Base-by-base conservation (phyloP, 1,140 invertebrate species). In the Drosophila repletoides region DNA sequence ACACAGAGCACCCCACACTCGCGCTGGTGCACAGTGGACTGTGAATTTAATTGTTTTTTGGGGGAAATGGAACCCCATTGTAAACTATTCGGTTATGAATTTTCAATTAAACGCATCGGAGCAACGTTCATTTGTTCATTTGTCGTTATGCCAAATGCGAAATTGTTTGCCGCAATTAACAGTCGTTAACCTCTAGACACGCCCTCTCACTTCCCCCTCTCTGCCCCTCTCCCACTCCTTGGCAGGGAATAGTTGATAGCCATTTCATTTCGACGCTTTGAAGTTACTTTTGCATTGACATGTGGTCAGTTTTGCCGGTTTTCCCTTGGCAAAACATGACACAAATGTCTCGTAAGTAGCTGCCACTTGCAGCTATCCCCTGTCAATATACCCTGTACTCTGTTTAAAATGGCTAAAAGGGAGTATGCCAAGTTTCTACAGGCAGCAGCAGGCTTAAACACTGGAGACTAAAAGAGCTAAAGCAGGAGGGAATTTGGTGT, bases 241-340 rank as follows among this genome's bases (percentile, higher is more conserved):
- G n/a, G 7, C 9, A 9, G 12, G 28, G 24, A n/a, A n/a, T 14
- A 14, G 10, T 21, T n/a, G 26, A 17, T 46, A 31, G 56, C 65
- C 60, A 53, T 83, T n/a, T n/a, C 79, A 84, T 67, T 67, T 84
- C 55, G 74, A 60, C 60, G 79, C 79, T 83, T 83, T 83, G 79
- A 83, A 84, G 79, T 84, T 67, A 38, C 51, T 33, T 60, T 71
- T 79, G 65, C 79, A 74, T 83, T 79, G 79, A 83, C 74, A 84
- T 83, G 79, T 83, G 79, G 79, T 64, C 66, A 75, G 74, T 79
- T 83, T 79, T 77, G 79, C 61, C 66, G 72, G 74, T 79, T 83
- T 79, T 77, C 75, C 34, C 43, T 41, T 12, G n/a, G 22, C 22
- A 38, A 17, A 26, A 34, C 49, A 36, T 45, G 38, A 58, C 41